A percentile compares a stretch with the other conserved stretches of the same genome.
Conservation (phyloP, 1,140 invertebrate species). For the Vanessa tameamea region DNA sequence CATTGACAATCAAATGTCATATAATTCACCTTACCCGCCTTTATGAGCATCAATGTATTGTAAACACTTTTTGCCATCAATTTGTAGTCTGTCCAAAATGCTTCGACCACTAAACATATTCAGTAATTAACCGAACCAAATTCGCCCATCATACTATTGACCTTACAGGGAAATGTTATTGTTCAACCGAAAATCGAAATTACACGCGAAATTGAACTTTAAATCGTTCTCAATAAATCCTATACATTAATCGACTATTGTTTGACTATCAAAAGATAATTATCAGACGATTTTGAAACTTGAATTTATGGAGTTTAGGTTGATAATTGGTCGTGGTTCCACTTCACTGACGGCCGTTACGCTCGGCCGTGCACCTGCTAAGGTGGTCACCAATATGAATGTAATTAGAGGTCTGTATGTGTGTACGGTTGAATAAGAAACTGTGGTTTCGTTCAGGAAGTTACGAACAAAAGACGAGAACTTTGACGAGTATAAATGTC, state of each 20-base stretch:
- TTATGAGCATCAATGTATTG: not conserved
- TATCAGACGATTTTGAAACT: constrained; percentile 22
- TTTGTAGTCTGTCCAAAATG: constrained; percentile 2
- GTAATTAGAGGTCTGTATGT: constrained; percentile 68
- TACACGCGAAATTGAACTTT: constrained; percentile 48
- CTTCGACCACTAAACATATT: constrained; percentile 41
- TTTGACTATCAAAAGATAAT: constrained; percentile 40
- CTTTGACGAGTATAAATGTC: constrained; percentile 24
- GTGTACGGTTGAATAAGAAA: constrained; percentile 55
- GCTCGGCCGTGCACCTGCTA: constrained; percentile 61
- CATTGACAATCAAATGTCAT: no score
- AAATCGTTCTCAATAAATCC: constrained; percentile 50
- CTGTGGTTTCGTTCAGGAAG: constrained; percentile 63
- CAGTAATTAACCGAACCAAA: constrained; percentile 61
- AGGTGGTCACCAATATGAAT: constrained; percentile 71
- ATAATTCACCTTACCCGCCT: no score
- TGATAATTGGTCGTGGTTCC: constrained; percentile 42
- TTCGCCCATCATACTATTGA: constrained; percentile 70
- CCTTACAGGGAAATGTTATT: constrained; percentile 62
- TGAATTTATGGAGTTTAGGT: constrained; percentile 25
- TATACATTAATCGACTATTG: constrained; percentile 47
- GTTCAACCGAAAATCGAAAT: constrained; percentile 46
- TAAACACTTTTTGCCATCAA: not conserved
- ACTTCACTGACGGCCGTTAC: constrained; percentile 62
- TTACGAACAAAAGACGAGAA: constrained; percentile 42